A percentile compares a stretch with the other conserved stretches of the same genome.
Evolutionary conservation across 2,888 invertebrate genomes (phyloP).

Genomic region (Prosopocoilus inquinatus): DNA sequence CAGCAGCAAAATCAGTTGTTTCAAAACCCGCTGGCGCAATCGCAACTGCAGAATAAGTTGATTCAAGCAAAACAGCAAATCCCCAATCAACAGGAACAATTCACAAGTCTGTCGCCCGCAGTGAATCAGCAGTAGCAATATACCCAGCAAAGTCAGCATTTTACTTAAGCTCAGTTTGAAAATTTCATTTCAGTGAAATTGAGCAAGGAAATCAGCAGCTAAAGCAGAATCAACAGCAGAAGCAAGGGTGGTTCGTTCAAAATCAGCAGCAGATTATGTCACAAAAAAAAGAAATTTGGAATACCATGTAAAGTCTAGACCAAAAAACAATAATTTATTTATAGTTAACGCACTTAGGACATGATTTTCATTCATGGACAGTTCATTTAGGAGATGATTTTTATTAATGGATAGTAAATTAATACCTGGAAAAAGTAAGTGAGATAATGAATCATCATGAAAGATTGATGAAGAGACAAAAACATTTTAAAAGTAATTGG

Average conservation of each 20-base stretch:
- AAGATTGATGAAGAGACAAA: no score
- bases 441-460: no score
- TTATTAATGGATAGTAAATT: no score
- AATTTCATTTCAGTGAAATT: conserved; percentile 17
- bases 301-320: no score
- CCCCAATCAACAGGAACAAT: conserved; percentile 25
- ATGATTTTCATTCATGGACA: no score
- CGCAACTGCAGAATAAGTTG: conserved; percentile 27
- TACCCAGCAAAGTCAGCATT: conserved; percentile 16
- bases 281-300: no score
- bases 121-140: conserved; percentile 12
- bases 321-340: no score
- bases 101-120: conserved; percentile 49
- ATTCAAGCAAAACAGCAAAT: conserved; percentile 27
- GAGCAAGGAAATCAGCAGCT: conserved; percentile 39
- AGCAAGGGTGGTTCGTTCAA: conserved; percentile 24
- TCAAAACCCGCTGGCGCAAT: conserved; percentile 23
- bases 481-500: no score
- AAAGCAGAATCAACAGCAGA: conserved; percentile 46
- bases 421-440: no score
- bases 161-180: conserved; percentile 17
- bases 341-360: no score
- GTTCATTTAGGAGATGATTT: no score
- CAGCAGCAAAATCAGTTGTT: conserved; percentile 7
- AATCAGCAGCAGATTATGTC: conserved; percentile 14